phyloP scores from a whole-genome alignment of 2,888 invertebrate genomes.

The Dyspetes luteomarginatus region DNA sequence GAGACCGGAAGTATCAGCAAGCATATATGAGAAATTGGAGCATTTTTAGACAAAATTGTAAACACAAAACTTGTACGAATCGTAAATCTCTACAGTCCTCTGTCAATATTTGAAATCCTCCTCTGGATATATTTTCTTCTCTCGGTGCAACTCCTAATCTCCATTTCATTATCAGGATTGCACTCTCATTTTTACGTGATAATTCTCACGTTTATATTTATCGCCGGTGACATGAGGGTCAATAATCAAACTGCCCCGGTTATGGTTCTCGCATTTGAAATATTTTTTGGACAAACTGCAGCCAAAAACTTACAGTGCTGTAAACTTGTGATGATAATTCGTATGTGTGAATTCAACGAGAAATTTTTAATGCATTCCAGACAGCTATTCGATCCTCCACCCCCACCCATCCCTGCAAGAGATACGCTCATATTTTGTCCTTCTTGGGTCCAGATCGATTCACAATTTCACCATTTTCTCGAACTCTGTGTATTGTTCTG shows the following conservation, averaged over 20 bases:
- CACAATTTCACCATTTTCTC: neutral
- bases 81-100: slow-evolving; percentile 2
- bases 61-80: neutral
- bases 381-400: neutral
- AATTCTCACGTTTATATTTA: no score
- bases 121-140: neutral
- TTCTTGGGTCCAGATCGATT: neutral
- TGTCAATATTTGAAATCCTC: no score
- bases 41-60: neutral
- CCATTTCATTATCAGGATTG: neutral
- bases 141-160: neutral
- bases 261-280: neutral
- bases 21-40: neutral
- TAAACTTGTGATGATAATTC: slow-evolving; percentile 6
- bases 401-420: no score
- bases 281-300: neutral
- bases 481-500: neutral
- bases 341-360: neutral
- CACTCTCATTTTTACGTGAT: no score
- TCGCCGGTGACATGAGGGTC: neutral
- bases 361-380: neutral
- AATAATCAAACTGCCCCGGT: neutral
- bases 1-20: neutral
- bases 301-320: neutral
- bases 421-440: neutral